Conservation (phyloP, 2,888 invertebrate genomes). For the Apotomis turbidana region DNA sequence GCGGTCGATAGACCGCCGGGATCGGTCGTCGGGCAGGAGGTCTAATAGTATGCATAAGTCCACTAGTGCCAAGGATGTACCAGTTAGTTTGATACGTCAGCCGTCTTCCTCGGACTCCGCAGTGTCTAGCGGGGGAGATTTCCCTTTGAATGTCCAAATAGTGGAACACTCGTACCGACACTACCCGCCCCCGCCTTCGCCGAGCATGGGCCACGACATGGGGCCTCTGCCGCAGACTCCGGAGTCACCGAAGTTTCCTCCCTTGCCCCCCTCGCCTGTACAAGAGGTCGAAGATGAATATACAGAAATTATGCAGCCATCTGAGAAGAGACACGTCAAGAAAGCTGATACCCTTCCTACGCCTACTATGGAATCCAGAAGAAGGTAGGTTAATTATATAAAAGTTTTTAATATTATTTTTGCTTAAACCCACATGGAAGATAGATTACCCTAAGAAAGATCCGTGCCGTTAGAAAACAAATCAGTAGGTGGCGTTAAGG, state of each 20-base stretch:
- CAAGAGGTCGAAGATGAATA: conserved; percentile 91
- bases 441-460: too few relatives aligned
- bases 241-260: conserved; percentile 86
- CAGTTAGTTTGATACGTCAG: conserved; percentile 81
- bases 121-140: conserved; percentile 83
- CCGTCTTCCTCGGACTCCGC: conserved; percentile 81
- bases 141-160: conserved; percentile 86
- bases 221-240: conserved; percentile 79
- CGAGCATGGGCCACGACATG: conserved; percentile 71
- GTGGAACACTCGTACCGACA: conserved; percentile 83
- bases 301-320: conserved; percentile 85
- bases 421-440: too few relatives aligned
- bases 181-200: conserved; percentile 74
- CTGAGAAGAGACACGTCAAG: conserved; percentile 75
- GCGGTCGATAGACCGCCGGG: conserved; percentile 78
- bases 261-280: conserved; percentile 92
- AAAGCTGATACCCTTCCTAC: conserved; percentile 84
- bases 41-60: conserved; percentile 89
- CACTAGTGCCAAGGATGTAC: conserved; percentile 89
- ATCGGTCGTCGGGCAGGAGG: conserved; percentile 76
- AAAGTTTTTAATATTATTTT: too few relatives aligned
- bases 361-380: conserved; percentile 75
- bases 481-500: too few relatives aligned
- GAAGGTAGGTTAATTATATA: conserved; percentile 62
- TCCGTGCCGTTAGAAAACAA: too few relatives aligned